A percentile compares a stretch with the other conserved stretches of the same genome.
Conservation (phyloP, 2,113 vertebrate genomes). For the Atractosteus spatula region DNA sequence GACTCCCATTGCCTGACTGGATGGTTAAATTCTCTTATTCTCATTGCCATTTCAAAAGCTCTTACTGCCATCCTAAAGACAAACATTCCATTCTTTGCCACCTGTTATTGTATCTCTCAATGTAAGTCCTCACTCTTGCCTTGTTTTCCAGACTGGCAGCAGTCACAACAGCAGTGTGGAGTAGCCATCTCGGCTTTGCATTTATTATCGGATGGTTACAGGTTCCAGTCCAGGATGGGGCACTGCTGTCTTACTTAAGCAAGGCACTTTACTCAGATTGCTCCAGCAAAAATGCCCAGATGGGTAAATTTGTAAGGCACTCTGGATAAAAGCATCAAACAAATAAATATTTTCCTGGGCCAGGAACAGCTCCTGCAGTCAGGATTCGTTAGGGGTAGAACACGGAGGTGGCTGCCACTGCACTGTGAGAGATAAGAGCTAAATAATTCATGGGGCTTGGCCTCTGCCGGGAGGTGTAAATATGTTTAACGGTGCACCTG, state of each 20-base stretch:
- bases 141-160: background rate
- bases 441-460: background rate
- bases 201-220: background rate
- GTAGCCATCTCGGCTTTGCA: background rate
- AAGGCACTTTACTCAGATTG: too few species aligned
- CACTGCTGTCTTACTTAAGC: too few species aligned
- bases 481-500: background rate
- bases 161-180: background rate
- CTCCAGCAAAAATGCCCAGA: too few species aligned
- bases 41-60: background rate
- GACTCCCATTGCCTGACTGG: too few species aligned
- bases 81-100: background rate
- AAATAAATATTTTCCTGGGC: too few species aligned
- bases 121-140: conserved; percentile 17
- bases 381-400: background rate
- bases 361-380: too few species aligned
- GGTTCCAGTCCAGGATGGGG: too few species aligned
- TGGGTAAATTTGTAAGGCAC: too few species aligned
- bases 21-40: too few species aligned
- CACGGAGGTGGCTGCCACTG: background rate
- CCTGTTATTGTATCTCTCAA: conserved; percentile 19
- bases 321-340: too few species aligned
- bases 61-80: background rate
- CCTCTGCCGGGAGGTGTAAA: background rate
- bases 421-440: background rate